Evolutionary conservation across 1,140 invertebrate genomes (phyloP), one percentile per base, ranked within the genome.

Genomic region (Schmidtea mediterranea): DNA sequence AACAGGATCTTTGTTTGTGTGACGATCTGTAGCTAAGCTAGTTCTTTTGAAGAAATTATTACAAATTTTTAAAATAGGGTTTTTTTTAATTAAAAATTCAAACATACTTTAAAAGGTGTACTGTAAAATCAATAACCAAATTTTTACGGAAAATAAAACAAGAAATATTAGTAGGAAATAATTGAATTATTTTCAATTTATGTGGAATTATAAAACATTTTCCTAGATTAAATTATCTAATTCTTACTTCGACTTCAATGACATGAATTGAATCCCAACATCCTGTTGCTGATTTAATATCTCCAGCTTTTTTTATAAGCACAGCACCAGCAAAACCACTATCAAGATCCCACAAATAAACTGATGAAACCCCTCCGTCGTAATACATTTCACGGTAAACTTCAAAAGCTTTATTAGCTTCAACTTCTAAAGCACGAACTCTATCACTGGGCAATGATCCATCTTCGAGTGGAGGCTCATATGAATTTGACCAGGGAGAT

Each of bases 181-280:
- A n/a, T n/a, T n/a, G n/a, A n/a, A n/a, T n/a, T n/a, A n/a, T n/a
- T n/a, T n/a, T n/a, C n/a, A n/a, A n/a, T n/a, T n/a, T n/a, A n/a
- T n/a, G n/a, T n/a, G n/a, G n/a, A n/a, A n/a, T n/a, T n/a, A n/a
- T n/a, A n/a, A n/a, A n/a, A n/a, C n/a, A n/a, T n/a, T n/a, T n/a
- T n/a, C n/a, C n/a, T n/a, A n/a, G n/a, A n/a, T n/a, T n/a, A n/a
- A n/a, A n/a, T n/a, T n/a, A n/a, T n/a, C n/a, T n/a, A n/a, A n/a
- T n/a, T n/a, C 49, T 46, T 59, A 68, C 69, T 57, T 87, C 79
- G 1, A 95, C 86, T 72, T 98, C 90, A 13, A 98, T 81, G 0
- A 98, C 90, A 64, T 98, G 90, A 62, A 98, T 94, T 1, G 89
- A 95, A 66, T 98, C 90, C 92, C 92, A 98, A 63, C 87, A 97